Conservation (phyloP, 2,113 vertebrate genomes). For the Gulo gulo region DNA sequence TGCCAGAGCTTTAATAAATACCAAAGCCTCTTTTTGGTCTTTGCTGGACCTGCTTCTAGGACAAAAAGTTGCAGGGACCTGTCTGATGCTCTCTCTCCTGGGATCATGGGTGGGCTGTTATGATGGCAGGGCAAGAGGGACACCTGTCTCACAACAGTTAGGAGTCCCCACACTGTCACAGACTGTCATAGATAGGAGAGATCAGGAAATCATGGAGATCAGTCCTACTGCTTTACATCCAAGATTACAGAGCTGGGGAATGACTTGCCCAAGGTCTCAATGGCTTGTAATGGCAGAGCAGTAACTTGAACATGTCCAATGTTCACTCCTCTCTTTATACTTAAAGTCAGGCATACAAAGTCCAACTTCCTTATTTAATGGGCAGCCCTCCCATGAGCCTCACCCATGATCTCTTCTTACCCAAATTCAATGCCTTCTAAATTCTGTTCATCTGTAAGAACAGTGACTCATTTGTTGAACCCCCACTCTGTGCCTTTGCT, state of each 20-base stretch:
- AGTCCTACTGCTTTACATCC: not conserved
- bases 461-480: not conserved
- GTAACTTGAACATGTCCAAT: not conserved
- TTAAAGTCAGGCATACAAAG: not conserved
- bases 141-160: not conserved
- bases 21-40: not conserved
- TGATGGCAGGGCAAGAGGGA: not conserved
- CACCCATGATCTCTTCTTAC: not conserved
- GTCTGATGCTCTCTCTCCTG: not conserved
- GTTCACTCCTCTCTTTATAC: not conserved
- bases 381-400: not conserved
- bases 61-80: not conserved
- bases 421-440: not conserved
- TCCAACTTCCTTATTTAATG: not conserved
- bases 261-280: not conserved
- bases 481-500: not conserved
- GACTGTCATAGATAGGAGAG: not conserved
- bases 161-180: not conserved
- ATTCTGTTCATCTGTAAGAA: not conserved
- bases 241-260: not conserved
- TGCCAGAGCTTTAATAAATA: conserved; percentile 41
- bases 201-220: not conserved
- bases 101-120: not conserved
- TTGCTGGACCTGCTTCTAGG: not conserved
- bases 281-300: not conserved